Conservation (phyloP, 2,797 vertebrate species). For the Pangasius mekongensis region DNA sequence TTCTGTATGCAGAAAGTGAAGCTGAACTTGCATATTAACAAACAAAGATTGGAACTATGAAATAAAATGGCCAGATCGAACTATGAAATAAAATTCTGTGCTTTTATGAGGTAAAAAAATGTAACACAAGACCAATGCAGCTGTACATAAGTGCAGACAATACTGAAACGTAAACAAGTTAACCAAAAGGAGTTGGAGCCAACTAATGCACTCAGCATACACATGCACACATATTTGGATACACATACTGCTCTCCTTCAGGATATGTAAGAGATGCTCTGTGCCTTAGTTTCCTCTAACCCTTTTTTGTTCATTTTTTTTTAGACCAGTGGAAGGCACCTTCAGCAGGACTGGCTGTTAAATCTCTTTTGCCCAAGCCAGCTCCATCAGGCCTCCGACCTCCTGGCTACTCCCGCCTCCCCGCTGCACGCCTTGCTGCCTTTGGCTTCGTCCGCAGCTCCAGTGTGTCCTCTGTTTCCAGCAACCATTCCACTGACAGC, state of each 20-base stretch:
- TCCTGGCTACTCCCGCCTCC: conserved; percentile 87
- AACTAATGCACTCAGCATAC: background rate
- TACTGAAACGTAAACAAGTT: background rate
- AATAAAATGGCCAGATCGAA: conserved; percentile 5
- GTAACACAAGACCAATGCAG: background rate
- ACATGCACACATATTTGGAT: background rate
- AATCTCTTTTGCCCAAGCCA: conserved; percentile 85
- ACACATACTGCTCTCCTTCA: background rate
- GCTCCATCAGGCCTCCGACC: conserved; percentile 87
- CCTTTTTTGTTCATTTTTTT: conserved; percentile 15
- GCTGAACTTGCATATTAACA: background rate
- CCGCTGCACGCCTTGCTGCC: conserved; percentile 85
- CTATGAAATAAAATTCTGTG: background rate
- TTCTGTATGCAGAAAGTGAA: conserved; percentile 8
- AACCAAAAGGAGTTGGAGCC: background rate
- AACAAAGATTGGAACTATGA: background rate
- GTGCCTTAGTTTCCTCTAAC: background rate
- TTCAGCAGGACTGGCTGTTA: conserved; percentile 71
- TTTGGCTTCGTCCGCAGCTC: conserved; percentile 94
- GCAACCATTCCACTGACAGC: conserved; percentile 86
- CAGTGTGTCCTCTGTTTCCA: conserved; percentile 90
- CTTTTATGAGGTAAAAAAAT: background rate
- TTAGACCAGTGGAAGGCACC: conserved; percentile 77
- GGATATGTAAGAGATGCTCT: background rate
- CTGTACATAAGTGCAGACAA: background rate